A percentile compares a stretch with the other conserved stretches of the same genome.
Conservation (phyloP, 2,113 vertebrate genomes). For the Cephalopholis sonnerati region DNA sequence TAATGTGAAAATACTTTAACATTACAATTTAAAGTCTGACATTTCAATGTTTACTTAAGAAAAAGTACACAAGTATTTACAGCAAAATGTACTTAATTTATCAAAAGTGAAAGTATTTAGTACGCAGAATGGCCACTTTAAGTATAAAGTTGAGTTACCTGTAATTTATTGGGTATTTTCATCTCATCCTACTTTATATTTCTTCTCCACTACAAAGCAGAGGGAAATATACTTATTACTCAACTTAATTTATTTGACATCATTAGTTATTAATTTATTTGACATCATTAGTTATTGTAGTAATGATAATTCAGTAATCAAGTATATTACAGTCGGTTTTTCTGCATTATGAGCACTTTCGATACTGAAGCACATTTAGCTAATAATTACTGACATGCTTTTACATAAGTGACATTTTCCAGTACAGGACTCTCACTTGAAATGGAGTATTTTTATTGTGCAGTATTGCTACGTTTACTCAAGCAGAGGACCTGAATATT, state of each 20-base stretch:
- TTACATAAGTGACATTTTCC: neutral
- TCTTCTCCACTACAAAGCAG: neutral
- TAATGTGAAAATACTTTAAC: neutral
- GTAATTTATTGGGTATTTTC: neutral
- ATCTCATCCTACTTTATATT: neutral
- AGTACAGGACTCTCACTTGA: no score
- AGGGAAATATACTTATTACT: no score
- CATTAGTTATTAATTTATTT: no score
- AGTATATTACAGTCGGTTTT: no score
- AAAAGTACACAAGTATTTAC: neutral
- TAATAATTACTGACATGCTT: neutral
- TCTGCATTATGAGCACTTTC: neutral
- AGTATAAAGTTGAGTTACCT: neutral
- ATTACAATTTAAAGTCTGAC: neutral
- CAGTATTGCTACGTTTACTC: neutral
- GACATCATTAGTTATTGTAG: no score
- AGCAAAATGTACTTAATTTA: neutral
- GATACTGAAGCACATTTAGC: neutral
- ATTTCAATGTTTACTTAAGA: neutral
- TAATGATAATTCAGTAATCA: no score
- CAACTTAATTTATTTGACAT: no score
- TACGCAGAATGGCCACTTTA: neutral
- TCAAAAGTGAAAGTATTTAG: constrained; percentile 1
- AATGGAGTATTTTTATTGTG: neutral
- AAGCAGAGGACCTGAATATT: neutral